Percentiles rank a stretch among this genome's conserved stretches.
These are phyloP conservation scores for Mirza zaza DNA, from an alignment of 2,113 vertebrate species.

Conservation along the genomic window DNA sequence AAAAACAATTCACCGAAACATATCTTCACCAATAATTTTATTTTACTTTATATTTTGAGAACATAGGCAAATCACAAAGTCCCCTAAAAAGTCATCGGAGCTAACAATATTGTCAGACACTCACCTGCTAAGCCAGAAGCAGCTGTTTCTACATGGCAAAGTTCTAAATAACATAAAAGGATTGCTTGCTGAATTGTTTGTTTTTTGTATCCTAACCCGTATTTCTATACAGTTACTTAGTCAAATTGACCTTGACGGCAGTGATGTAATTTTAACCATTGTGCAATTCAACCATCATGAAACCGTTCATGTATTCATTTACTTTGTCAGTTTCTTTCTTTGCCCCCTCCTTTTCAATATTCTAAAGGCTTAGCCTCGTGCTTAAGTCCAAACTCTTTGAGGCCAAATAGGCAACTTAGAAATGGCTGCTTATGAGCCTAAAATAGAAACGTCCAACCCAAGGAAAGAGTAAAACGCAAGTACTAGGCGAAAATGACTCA, in stretches of 20 bases:
- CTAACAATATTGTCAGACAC: background rate
- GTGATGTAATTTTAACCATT: background rate
- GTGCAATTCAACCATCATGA: background rate
- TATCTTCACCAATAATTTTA: background rate
- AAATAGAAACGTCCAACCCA: constrained; percentile 29
- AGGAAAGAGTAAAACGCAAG: background rate
- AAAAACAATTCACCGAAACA: background rate
- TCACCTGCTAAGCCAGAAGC: background rate
- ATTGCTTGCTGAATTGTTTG: background rate
- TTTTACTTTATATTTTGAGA: background rate
- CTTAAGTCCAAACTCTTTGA: background rate
- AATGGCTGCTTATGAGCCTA: background rate
- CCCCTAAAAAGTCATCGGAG: background rate
- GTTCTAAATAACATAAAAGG: background rate
- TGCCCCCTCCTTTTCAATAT: background rate
- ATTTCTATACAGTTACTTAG: background rate
- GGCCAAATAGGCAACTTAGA: background rate
- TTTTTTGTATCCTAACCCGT: background rate
- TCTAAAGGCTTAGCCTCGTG: background rate
- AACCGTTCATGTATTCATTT: background rate
- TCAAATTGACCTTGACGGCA: background rate
- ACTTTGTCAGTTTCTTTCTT: too few species aligned
- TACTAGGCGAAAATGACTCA: background rate
- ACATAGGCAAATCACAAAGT: background rate
- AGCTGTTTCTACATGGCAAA: background rate